A percentile compares a stretch with the other conserved stretches of the same genome.
Evolutionary conservation across 2,888 invertebrate genomes (phyloP).

Genomic region (Chironomus riparius): DNA sequence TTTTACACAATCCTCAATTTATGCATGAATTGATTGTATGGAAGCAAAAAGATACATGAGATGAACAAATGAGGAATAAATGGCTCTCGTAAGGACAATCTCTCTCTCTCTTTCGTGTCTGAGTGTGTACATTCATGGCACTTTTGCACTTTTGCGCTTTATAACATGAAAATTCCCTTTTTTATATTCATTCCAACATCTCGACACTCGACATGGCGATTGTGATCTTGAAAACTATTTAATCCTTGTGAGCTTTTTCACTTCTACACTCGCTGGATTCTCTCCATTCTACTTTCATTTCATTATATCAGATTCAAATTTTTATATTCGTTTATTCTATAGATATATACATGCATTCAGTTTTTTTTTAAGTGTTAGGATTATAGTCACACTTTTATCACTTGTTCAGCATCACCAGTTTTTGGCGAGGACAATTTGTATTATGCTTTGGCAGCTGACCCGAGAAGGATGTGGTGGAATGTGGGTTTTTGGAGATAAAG

Average conservation of each 20-base stretch:
- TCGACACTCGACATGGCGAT: background rate
- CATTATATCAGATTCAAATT: too few species aligned
- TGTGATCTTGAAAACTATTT: slow-evolving; percentile 8
- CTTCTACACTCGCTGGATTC: background rate
- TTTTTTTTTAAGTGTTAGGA: background rate
- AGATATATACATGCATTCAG: background rate
- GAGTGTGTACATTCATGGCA: too few species aligned
- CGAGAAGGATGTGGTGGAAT: too few species aligned
- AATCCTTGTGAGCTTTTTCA: background rate
- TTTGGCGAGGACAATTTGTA: background rate
- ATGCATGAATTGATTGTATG: background rate
- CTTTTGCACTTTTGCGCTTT: too few species aligned
- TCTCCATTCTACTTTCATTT: background rate
- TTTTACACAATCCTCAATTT: background rate
- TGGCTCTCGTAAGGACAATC: background rate
- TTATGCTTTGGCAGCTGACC: background rate
- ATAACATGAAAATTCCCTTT: too few species aligned
- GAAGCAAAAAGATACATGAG: background rate
- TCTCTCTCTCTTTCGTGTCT: background rate
- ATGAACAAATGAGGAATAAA: background rate
- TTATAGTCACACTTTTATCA: slow-evolving; percentile 8
- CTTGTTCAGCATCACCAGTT: slow-evolving; percentile 9
- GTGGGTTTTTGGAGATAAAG: too few species aligned
- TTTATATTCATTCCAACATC: too few species aligned
- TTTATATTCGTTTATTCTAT: background rate